phyloP scores from a whole-genome alignment of 2,797 vertebrate genomes.

The Cynopterus sphinx region DNA sequence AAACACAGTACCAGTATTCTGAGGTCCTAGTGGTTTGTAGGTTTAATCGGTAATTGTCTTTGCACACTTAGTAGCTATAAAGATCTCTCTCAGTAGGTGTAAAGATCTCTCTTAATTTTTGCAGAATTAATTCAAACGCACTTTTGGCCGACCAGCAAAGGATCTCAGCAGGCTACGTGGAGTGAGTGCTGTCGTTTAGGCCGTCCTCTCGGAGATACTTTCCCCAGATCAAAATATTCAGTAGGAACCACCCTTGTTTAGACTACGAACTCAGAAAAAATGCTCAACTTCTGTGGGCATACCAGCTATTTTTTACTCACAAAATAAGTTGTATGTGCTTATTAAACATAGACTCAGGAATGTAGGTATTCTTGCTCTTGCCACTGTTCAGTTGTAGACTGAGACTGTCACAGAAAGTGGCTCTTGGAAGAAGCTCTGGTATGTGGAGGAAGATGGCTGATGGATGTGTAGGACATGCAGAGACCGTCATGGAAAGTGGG shows the following conservation, averaged over 20 bases:
- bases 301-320: not conserved
- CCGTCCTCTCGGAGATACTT: not conserved
- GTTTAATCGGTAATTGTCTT: conserved; percentile 30
- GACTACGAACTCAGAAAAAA: not conserved
- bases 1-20: not conserved
- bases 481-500: not conserved
- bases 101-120: conserved; percentile 31
- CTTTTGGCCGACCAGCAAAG: conserved; percentile 12
- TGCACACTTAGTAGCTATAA: not conserved
- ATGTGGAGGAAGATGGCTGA: not conserved
- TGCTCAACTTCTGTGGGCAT: not conserved
- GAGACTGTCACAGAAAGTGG: not conserved
- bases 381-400: not conserved
- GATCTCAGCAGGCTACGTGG: conserved; percentile 23
- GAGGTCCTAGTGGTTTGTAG: not conserved
- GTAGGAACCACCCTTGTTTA: not conserved
- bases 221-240: conserved; percentile 21
- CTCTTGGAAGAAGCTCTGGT: too few species aligned
- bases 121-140: conserved; percentile 42
- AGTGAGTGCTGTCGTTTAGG: conserved; percentile 42
- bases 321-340: not conserved
- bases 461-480: not conserved
- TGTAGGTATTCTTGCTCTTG: not conserved
- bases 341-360: not conserved
- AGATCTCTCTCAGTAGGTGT: not conserved